Evolutionary conservation across 2,113 vertebrate species (phyloP).

Genomic region (Sterrhoptilus dennistouni): DNA sequence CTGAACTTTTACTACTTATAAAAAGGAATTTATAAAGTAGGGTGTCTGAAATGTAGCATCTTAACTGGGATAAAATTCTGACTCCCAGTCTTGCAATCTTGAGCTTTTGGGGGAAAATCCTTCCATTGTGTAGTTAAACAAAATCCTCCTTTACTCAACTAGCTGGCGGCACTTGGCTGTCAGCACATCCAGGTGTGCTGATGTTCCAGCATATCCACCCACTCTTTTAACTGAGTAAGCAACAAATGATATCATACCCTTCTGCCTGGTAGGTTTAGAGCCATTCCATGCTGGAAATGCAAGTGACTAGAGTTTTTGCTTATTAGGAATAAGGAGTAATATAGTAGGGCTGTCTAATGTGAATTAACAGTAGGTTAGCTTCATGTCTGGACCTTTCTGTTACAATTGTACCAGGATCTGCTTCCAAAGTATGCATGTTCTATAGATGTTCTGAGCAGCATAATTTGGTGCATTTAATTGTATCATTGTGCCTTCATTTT

Average conservation of each 20-base stretch:
- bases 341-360: neutral
- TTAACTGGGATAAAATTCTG: neutral
- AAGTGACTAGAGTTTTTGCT: neutral
- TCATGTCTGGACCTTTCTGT: neutral
- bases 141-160: neutral
- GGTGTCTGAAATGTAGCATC: neutral
- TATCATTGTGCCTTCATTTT: neutral
- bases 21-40: neutral
- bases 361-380: neutral
- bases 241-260: slow-evolving; percentile 18
- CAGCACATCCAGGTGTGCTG: slow-evolving; percentile 8
- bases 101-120: neutral
- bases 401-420: neutral
- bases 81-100: neutral
- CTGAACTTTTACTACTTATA: neutral
- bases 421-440: neutral
- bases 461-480: neutral
- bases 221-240: neutral
- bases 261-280: neutral
- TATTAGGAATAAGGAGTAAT: neutral
- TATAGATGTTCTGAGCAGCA: neutral
- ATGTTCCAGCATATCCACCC: slow-evolving; percentile 15
- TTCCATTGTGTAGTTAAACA: neutral
- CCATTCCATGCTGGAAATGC: neutral
- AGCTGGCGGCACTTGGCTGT: slow-evolving; percentile 25